These are phyloP conservation scores for Lochmaea crataegi DNA, from an alignment of 2,888 invertebrate genomes.

Conservation along the genomic window DNA sequence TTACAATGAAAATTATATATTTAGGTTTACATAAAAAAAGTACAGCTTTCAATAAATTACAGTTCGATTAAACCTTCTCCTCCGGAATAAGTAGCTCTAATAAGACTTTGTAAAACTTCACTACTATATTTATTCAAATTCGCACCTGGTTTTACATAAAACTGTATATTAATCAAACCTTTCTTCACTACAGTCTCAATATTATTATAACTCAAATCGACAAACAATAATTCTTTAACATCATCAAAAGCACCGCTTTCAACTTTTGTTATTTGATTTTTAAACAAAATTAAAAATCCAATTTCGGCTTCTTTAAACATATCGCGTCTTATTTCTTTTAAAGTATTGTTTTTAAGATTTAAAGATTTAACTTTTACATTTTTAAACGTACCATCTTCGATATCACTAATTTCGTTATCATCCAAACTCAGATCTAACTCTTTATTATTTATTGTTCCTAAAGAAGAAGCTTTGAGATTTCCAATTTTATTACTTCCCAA, in stretches of 20 bases:
- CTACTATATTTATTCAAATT: not conserved
- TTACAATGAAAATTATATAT: not conserved
- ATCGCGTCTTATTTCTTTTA: not conserved
- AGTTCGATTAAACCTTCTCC: not conserved
- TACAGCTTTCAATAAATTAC: not conserved
- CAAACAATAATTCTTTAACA: not conserved
- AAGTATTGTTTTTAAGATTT: conserved; percentile 1
- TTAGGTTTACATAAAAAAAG: not conserved
- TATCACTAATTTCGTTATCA: not conserved
- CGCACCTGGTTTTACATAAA: not conserved
- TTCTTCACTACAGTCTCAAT: not conserved
- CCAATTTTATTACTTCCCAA: conserved; percentile 9
- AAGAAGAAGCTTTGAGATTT: not conserved
- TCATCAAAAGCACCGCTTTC: conserved; percentile 8
- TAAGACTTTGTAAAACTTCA: not conserved
- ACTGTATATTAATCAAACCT: not conserved
- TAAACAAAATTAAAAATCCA: not conserved
- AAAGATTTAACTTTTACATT: conserved; percentile 2
- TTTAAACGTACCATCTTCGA: not conserved
- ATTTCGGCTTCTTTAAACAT: not conserved
- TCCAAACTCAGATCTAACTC: not conserved
- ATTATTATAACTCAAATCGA: conserved; percentile 8
- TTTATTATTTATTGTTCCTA: not conserved
- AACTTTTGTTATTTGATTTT: not conserved
- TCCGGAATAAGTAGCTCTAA: not conserved